Conservation (phyloP, 2,888 invertebrate genomes). For the Allygus modestus region DNA sequence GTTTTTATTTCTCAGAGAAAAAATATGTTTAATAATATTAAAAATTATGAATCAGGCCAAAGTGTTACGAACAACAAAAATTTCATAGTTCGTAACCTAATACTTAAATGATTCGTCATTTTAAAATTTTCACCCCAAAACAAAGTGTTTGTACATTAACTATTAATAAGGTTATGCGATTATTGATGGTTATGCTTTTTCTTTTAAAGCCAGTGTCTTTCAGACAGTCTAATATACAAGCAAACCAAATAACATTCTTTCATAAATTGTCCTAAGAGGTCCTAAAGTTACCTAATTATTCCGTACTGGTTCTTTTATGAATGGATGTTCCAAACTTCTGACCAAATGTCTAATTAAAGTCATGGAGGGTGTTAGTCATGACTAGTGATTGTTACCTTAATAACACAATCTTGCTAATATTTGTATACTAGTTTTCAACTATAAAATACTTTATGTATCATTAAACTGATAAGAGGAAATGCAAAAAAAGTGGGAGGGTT, state of each 20-base stretch:
- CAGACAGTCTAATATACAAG: not conserved
- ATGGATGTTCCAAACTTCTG: not conserved
- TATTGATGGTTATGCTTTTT: not conserved
- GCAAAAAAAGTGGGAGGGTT: conserved; percentile 32
- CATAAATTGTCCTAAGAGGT: too few species aligned
- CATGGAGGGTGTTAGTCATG: conserved; percentile 29
- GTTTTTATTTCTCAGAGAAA: too few species aligned
- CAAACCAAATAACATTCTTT: not conserved
- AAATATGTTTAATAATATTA: too few species aligned
- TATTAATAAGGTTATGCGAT: not conserved
- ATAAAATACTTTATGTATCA: not conserved
- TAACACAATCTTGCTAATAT: conserved; percentile 27
- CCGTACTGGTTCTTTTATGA: too few species aligned
- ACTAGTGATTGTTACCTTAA: conserved; percentile 37
- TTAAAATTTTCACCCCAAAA: not conserved
- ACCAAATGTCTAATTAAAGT: conserved; percentile 2
- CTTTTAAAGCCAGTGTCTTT: not conserved
- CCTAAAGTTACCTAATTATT: too few species aligned
- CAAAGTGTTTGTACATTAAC: not conserved
- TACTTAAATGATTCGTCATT: too few species aligned
- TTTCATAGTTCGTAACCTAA: too few species aligned
- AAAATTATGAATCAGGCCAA: too few species aligned
- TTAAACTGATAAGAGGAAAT: conserved; percentile 1
- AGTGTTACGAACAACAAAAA: too few species aligned
- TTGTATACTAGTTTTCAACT: not conserved